Evolutionary conservation across 2,797 vertebrate genomes (phyloP), one percentile per base, ranked within the genome.

Genomic region (Gobionotothen gibberifrons): DNA sequence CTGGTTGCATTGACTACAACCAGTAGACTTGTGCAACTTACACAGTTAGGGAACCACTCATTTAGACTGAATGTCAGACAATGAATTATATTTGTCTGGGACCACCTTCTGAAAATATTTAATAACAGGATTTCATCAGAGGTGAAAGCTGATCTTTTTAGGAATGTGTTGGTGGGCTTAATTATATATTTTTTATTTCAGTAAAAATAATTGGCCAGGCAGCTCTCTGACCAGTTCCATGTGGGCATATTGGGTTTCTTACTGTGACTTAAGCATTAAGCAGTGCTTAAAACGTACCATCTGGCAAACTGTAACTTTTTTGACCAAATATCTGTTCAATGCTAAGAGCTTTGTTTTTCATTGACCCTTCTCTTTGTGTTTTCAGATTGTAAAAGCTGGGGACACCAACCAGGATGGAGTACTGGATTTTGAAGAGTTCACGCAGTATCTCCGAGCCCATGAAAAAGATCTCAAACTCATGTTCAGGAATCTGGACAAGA

Each of bases 401-500:
- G 95, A 96, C 81, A 89, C 88, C 40, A 95, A 96, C 79, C 82
- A 91, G 0, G 95, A 96, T 7, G 96, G 95, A 1, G 92, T 95
- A 17, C 89, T 98, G 71, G 94, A 96, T 90, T 95, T 97, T 15
- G 92, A 96, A 36, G 97, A 98, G 88, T 98, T 97, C 78, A 87
- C 81, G 0, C 87, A 88, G 47, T 98, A 96, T 84, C 93, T 98
- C 44, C 93, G 90, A 29, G 84, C 90, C 7, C 93, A 96, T 0
- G 97, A 98, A 79, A 95, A 95, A 66, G 90, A 95, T 29, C 94
- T 97, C 29, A 93, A 94, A 62, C 90, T 97, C 75, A 96, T 97
- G 93, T 98, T 98, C 85, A 91, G 89, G 52, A 96, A 90, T 60
- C 87, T 98, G 74, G 97, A 98, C 90, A 92, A 83, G 70, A 97